These are phyloP conservation scores for Aphelocoma californica DNA, from an alignment of 2,797 vertebrate genomes.

Conservation along the genomic window DNA sequence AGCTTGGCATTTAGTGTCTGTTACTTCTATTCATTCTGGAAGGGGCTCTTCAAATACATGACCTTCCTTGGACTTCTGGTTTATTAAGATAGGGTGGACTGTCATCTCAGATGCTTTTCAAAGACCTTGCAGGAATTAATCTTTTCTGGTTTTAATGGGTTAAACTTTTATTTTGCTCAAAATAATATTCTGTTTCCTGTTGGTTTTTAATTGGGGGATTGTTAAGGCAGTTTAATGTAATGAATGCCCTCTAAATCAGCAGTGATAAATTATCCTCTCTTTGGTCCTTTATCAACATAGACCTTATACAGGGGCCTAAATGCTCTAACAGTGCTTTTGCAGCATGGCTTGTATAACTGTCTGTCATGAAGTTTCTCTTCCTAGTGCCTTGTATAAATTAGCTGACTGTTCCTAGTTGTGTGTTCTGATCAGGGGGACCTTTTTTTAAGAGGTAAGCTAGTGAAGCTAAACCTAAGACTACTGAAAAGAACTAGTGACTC, in stretches of 20 bases:
- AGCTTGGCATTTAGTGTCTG: background rate
- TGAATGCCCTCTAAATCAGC: background rate
- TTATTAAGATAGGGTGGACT: background rate
- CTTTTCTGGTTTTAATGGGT: background rate
- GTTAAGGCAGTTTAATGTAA: background rate
- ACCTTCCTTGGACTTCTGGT: background rate
- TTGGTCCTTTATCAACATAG: background rate
- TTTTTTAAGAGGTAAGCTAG: background rate
- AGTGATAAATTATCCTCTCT: background rate
- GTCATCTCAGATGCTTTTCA: background rate
- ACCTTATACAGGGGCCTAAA: background rate
- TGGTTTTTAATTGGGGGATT: background rate
- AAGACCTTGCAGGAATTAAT: background rate
- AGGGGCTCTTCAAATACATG: background rate
- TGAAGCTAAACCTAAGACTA: background rate
- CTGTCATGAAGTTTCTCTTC: background rate
- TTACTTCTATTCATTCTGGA: background rate
- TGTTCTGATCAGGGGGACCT: background rate
- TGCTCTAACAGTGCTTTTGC: background rate
- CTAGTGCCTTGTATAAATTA: background rate
- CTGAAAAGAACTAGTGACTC: background rate
- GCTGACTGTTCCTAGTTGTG: background rate
- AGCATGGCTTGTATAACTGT: background rate
- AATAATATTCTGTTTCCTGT: background rate
- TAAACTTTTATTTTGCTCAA: conserved; percentile 1